These are phyloP conservation scores for Caradrina clavipalpis DNA, from an alignment of 2,888 invertebrate genomes.

Conservation along the genomic window DNA sequence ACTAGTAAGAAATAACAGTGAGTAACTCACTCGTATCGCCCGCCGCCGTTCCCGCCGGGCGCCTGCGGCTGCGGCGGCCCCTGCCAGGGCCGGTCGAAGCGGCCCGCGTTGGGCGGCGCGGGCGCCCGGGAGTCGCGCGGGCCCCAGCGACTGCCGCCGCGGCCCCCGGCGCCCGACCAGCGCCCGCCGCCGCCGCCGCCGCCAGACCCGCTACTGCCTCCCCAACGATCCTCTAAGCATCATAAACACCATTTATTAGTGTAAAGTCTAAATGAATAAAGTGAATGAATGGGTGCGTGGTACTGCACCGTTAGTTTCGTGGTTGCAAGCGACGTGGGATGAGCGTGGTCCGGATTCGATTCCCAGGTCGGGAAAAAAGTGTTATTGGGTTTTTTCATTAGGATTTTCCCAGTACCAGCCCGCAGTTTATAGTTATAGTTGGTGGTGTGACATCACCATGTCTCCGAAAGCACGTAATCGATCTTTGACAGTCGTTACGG, in stretches of 20 bases:
- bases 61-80: conserved; percentile 40
- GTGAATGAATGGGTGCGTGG: too few species aligned
- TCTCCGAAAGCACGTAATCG: too few species aligned
- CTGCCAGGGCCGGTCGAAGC: conserved; percentile 70
- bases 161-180: conserved; percentile 68
- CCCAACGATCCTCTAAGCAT: conserved; percentile 80
- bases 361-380: too few species aligned
- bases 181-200: conserved; percentile 73
- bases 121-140: conserved; percentile 62
- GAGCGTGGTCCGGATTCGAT: too few species aligned
- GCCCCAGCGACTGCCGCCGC: conserved; percentile 73
- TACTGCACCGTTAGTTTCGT: too few species aligned
- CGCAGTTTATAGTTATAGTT: too few species aligned
- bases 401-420: too few species aligned
- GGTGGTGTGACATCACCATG: too few species aligned
- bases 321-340: too few species aligned
- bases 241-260: neutral
- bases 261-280: too few species aligned
- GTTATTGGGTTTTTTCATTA: too few species aligned
- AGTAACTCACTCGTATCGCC: conserved; percentile 42
- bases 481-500: too few species aligned
- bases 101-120: conserved; percentile 53
- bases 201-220: conserved; percentile 72
- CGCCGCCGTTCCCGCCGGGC: neutral
- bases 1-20: neutral